phyloP scores from a whole-genome alignment of 2,888 invertebrate genomes.

The Hyles lineata region DNA sequence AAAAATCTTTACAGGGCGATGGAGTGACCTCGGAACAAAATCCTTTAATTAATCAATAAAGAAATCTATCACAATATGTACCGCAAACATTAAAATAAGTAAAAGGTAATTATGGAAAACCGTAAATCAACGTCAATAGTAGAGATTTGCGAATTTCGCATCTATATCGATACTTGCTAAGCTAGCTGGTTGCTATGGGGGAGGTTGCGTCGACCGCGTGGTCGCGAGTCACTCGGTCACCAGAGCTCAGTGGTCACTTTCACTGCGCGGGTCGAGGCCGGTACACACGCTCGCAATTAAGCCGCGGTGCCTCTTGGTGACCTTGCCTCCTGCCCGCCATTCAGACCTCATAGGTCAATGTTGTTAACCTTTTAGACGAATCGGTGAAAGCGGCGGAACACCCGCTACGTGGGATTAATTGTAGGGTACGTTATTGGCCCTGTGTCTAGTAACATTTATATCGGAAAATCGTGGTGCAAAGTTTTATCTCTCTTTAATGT shows the following conservation, averaged over 20 bases:
- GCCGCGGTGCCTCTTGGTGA: constrained; percentile 16
- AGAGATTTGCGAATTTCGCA: too few relatives aligned
- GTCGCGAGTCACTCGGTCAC: constrained; percentile 28
- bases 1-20: too few relatives aligned
- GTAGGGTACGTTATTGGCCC: too few relatives aligned
- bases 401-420: not conserved
- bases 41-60: too few relatives aligned
- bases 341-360: constrained; percentile 7
- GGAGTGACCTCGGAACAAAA: too few relatives aligned
- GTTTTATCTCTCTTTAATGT: too few relatives aligned
- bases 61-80: too few relatives aligned
- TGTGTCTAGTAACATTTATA: too few relatives aligned
- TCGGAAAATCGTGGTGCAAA: too few relatives aligned
- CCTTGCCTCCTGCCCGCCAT: not conserved
- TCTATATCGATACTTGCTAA: not conserved
- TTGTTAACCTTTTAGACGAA: not conserved
- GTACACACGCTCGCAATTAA: constrained; percentile 18
- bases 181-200: not conserved
- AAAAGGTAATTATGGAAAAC: too few relatives aligned
- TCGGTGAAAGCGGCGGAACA: not conserved
- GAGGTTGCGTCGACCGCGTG: not conserved
- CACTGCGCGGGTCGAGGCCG: constrained; percentile 50
- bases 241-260: constrained; percentile 46
- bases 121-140: too few relatives aligned
- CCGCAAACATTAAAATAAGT: too few relatives aligned